A percentile compares a stretch with the other conserved stretches of the same genome.
Conservation (phyloP, 1,140 invertebrate genomes). For the Procambarus virginalis region DNA sequence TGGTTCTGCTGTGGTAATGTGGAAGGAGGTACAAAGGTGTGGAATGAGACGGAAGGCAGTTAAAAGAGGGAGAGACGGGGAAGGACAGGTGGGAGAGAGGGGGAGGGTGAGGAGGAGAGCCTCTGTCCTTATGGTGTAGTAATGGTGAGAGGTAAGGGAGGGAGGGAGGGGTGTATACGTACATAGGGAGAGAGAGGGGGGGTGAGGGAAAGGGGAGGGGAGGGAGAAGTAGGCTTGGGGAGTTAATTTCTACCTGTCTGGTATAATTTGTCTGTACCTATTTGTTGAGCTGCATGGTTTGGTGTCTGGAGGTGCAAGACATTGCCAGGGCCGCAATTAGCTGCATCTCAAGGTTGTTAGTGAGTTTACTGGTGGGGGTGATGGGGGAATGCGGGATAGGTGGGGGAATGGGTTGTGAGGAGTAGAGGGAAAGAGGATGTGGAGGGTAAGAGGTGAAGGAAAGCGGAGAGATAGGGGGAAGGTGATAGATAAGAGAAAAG, state of each 20-base stretch:
- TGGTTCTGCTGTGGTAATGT: too few relatives aligned
- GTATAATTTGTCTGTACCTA: neutral
- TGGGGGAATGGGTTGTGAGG: too few relatives aligned
- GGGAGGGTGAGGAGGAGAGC: neutral
- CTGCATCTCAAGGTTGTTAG: neutral
- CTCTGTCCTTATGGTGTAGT: neutral
- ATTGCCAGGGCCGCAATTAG: neutral
- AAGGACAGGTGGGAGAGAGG: too few relatives aligned
- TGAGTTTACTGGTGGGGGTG: neutral
- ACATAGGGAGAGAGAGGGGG: too few relatives aligned
- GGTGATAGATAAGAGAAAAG: neutral
- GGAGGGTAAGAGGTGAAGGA: too few relatives aligned
- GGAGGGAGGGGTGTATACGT: neutral
- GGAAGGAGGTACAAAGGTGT: too few relatives aligned
- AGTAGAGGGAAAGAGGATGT: too few relatives aligned
- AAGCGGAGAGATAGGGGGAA: neutral
- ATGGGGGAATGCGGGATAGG: too few relatives aligned
- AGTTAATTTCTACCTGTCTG: constrained; percentile 1
- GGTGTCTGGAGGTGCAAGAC: neutral
- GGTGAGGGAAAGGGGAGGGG: neutral
- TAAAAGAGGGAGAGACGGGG: too few relatives aligned
- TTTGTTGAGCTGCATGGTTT: neutral
- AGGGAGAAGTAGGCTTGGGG: neutral
- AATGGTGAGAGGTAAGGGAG: neutral
- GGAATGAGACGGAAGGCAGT: too few relatives aligned